phyloP scores from a whole-genome alignment of 2,113 vertebrate genomes.

The Sebastes schlegelii region DNA sequence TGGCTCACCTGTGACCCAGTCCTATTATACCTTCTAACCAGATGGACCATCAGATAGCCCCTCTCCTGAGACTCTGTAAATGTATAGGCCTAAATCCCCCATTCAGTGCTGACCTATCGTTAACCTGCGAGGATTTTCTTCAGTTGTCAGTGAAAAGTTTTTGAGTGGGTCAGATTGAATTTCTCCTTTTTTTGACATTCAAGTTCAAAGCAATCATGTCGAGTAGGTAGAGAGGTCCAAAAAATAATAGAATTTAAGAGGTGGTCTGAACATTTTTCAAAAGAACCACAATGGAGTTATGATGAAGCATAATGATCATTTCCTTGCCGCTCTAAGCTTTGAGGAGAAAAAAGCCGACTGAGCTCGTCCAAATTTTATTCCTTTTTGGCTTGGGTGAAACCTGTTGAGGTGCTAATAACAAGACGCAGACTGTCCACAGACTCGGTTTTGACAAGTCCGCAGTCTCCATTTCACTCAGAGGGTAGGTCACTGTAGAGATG shows the following conservation, averaged over 20 bases:
- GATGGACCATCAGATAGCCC: slow-evolving; percentile 58
- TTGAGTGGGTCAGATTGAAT: slow-evolving; percentile 60
- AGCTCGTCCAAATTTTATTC: slow-evolving; percentile 48
- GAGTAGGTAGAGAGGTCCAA: slow-evolving; percentile 27
- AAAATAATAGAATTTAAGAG: slow-evolving; percentile 52
- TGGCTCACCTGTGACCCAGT: slow-evolving; percentile 62
- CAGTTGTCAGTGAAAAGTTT: slow-evolving; percentile 52
- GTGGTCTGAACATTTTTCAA: slow-evolving; percentile 54
- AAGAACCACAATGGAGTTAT: slow-evolving; percentile 27
- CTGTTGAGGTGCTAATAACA: slow-evolving; percentile 71
- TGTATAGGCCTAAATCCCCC: slow-evolving; percentile 27
- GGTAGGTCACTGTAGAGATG: slow-evolving; percentile 62
- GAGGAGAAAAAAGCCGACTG: slow-evolving; percentile 1
- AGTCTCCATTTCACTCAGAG: slow-evolving; percentile 67
- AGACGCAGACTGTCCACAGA: slow-evolving; percentile 62
- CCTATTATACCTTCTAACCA: slow-evolving; percentile 60
- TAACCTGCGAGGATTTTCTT: slow-evolving; percentile 64
- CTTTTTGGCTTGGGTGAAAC: slow-evolving; percentile 56
- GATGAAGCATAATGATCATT: slow-evolving; percentile 50
- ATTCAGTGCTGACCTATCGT: slow-evolving; percentile 49
- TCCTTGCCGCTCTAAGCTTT: slow-evolving; percentile 26
- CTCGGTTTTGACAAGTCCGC: slow-evolving; percentile 68
- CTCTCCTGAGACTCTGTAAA: slow-evolving; percentile 46
- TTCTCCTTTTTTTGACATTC: slow-evolving; percentile 54
- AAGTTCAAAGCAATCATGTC: slow-evolving; percentile 59